Conservation (phyloP, 2,113 vertebrate species). For the Pao palembangensis region DNA sequence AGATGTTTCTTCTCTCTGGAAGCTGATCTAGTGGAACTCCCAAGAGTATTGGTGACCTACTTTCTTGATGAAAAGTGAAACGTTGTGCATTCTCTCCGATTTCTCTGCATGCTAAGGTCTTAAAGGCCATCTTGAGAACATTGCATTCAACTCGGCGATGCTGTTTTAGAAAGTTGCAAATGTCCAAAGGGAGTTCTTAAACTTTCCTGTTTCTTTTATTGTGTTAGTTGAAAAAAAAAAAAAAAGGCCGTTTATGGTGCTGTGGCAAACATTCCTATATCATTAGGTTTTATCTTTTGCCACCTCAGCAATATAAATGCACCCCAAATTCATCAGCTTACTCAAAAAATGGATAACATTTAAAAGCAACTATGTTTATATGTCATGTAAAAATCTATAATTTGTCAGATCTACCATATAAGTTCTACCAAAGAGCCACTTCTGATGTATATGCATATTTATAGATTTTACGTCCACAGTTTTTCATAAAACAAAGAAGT, state of each 20-base stretch:
- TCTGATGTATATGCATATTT: too few relatives aligned
- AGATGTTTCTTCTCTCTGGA: constrained; percentile 56
- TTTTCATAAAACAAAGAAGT: constrained; percentile 67
- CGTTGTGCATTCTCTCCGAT: constrained; percentile 7
- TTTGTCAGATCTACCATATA: too few relatives aligned
- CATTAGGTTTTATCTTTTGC: constrained; percentile 10
- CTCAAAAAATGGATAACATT: too few relatives aligned
- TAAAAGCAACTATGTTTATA: too few relatives aligned
- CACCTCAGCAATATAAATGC: constrained; percentile 7
- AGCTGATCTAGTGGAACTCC: constrained; percentile 42
- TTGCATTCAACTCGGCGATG: constrained; percentile 1
- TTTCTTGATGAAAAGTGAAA: constrained; percentile 23
- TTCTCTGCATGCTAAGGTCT: not conserved
- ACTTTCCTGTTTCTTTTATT: not conserved
- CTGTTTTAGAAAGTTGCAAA: not conserved
- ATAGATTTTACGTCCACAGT: constrained; percentile 19
- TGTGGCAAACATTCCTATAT: constrained; percentile 6
- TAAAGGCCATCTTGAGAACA: constrained; percentile 11
- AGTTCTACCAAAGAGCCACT: too few relatives aligned
- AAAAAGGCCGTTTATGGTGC: constrained; percentile 1
- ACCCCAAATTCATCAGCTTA: not conserved
- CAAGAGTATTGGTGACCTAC: constrained; percentile 42
- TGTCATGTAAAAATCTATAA: too few relatives aligned
- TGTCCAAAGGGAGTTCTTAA: not conserved
- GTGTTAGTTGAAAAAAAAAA: not conserved